A percentile compares a stretch with the other conserved stretches of the same genome.
These are phyloP conservation scores for Slavum lentiscoides DNA, from an alignment of 2,888 invertebrate genomes.

Conservation along the genomic window DNA sequence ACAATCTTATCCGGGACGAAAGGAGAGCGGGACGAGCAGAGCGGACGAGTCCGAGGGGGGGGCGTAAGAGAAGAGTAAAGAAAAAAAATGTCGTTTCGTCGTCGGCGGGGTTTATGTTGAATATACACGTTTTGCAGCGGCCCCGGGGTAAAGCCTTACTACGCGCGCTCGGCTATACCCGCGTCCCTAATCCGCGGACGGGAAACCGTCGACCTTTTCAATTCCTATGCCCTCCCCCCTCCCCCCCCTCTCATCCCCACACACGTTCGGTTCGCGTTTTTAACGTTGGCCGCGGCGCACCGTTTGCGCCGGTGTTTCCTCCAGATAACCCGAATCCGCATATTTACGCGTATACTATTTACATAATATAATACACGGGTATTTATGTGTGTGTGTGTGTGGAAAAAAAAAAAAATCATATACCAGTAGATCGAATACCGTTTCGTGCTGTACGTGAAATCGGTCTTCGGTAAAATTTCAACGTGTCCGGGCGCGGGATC, in stretches of 20 bases:
- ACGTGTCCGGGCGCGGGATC: constrained; percentile 14
- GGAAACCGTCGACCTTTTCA: constrained; percentile 37
- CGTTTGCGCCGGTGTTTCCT: background rate
- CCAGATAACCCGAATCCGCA: constrained; percentile 12
- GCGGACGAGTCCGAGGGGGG: no score
- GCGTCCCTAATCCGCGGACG: constrained; percentile 17
- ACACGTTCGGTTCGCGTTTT: background rate
- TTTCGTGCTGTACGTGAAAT: constrained; percentile 14
- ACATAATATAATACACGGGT: background rate
- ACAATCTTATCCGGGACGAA: constrained; percentile 18
- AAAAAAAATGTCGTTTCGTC: constrained; percentile 28
- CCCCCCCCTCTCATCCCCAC: background rate
- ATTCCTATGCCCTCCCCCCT: background rate
- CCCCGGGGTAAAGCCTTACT: background rate
- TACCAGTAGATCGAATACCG: constrained; percentile 21
- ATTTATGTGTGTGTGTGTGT: background rate
- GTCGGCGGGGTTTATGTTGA: constrained; percentile 17
- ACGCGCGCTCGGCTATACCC: background rate
- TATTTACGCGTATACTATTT: constrained; percentile 24
- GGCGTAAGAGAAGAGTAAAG: no score
- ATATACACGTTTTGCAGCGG: background rate
- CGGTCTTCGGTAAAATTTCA: constrained; percentile 20
- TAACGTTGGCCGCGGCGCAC: background rate
- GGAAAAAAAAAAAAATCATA: background rate
- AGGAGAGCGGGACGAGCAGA: no score